Conservation (phyloP, 1,140 invertebrate species). For the Drosophila lacteicornis region DNA sequence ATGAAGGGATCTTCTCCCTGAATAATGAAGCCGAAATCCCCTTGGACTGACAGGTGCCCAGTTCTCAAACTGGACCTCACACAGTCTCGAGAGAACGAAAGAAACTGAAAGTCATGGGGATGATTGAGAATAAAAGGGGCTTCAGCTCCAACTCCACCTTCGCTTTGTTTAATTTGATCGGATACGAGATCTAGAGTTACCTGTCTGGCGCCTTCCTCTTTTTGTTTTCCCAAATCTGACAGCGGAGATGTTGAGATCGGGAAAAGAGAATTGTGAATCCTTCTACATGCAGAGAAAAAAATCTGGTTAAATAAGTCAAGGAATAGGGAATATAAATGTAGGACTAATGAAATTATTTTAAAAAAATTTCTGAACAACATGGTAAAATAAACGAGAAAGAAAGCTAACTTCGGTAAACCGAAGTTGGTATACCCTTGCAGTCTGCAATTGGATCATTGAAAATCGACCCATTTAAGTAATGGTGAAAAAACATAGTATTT, state of each 20-base stretch:
- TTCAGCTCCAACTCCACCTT: conserved; percentile 15
- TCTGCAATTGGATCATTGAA: too few species aligned
- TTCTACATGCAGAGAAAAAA: conserved; percentile 12
- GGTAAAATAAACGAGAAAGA: too few species aligned
- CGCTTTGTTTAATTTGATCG: conserved; percentile 38
- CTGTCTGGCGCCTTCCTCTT: conserved; percentile 37
- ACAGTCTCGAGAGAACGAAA: conserved; percentile 8
- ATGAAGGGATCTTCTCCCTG: conserved; percentile 36
- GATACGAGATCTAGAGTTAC: conserved; percentile 43
- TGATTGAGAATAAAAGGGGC: conserved; percentile 7
- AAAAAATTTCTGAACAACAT: too few species aligned
- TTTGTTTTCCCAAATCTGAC: conserved; percentile 45
- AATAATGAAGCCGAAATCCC: conserved; percentile 19
- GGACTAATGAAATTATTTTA: not conserved
- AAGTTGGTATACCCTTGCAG: too few species aligned
- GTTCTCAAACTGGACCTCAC: conserved; percentile 34
- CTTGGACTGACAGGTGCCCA: conserved; percentile 31
- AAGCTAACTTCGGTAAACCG: too few species aligned
- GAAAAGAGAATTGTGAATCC: conserved; percentile 27
- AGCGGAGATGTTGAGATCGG: conserved; percentile 24
- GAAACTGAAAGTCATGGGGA: conserved; percentile 41
- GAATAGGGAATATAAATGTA: not conserved
- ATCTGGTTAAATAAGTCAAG: not conserved
- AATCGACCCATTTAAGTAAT: too few species aligned
- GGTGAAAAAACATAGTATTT: too few species aligned